Conservation (phyloP, 2,113 vertebrate genomes). For the Oxyruncus cristatus region DNA sequence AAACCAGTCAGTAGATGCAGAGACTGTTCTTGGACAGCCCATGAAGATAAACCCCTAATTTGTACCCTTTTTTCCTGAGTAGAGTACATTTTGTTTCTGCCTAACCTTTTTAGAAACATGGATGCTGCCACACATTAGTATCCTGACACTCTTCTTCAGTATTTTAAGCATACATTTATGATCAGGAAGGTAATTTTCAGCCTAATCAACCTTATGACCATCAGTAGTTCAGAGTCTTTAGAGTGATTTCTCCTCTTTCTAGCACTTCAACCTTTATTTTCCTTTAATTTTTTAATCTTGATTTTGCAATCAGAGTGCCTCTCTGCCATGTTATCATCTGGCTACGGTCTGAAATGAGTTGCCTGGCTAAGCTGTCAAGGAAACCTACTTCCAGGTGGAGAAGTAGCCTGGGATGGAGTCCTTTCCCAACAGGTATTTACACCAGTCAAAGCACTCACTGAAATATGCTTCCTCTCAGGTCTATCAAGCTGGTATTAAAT, state of each 20-base stretch:
- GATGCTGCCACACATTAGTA: background rate
- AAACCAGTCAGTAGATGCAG: background rate
- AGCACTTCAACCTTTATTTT: background rate
- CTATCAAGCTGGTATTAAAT: background rate
- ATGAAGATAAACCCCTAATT: background rate
- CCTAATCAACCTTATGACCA: background rate
- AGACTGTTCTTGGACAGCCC: background rate
- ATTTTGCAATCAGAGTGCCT: background rate
- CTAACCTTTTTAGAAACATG: background rate
- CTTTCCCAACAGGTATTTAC: background rate
- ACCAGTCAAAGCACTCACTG: background rate
- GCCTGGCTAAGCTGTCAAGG: background rate
- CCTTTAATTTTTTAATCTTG: background rate
- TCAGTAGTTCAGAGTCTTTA: background rate
- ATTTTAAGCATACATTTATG: background rate
- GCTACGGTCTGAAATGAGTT: background rate
- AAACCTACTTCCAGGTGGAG: background rate
- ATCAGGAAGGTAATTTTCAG: background rate
- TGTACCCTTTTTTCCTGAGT: background rate
- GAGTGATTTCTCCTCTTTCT: background rate
- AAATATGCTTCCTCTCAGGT: background rate
- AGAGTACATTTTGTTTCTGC: background rate
- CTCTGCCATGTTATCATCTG: background rate
- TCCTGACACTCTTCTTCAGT: background rate
- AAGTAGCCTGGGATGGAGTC: background rate